Evolutionary conservation across 2,888 invertebrate genomes (phyloP).

Genomic region (Margaritifera margaritifera): DNA sequence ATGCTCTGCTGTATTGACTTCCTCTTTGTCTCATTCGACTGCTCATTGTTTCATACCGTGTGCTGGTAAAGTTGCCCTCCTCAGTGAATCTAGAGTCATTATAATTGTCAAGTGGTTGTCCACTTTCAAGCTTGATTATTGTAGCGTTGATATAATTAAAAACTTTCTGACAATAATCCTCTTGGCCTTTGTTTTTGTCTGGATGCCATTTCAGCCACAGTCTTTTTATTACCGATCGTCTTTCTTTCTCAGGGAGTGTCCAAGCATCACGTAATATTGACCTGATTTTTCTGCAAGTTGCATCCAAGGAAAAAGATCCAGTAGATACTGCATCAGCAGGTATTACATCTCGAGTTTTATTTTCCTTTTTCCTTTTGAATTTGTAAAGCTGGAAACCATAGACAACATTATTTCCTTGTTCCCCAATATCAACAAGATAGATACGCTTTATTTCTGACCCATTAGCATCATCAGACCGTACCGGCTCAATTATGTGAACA

Average conservation of each 20-base stretch:
- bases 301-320: too few relatives aligned
- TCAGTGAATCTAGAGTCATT: background rate
- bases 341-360: too few relatives aligned
- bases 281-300: background rate
- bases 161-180: slow-evolving; percentile 9
- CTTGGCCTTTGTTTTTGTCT: slow-evolving; percentile 22
- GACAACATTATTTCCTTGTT: too few relatives aligned
- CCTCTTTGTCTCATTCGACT: too few relatives aligned
- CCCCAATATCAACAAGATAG: too few relatives aligned
- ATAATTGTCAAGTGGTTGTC: slow-evolving; percentile 8
- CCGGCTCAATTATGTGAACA: slow-evolving; percentile 15
- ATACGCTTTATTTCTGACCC: background rate
- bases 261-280: slow-evolving; percentile 5
- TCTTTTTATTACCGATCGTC: slow-evolving; percentile 11
- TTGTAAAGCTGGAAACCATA: slow-evolving; percentile 5
- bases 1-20: too few relatives aligned
- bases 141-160: slow-evolving; percentile 19
- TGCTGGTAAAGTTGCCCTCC: too few relatives aligned
- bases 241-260: slow-evolving; percentile 12
- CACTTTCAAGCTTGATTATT: slow-evolving; percentile 11
- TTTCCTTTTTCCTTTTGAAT: background rate
- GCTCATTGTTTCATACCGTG: too few relatives aligned
- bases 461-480: background rate
- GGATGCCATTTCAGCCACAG: slow-evolving; percentile 22
- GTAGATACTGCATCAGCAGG: too few relatives aligned